Base-by-base conservation (phyloP, 2,113 vertebrate species). In the Gorsachius goisagi region DNA sequence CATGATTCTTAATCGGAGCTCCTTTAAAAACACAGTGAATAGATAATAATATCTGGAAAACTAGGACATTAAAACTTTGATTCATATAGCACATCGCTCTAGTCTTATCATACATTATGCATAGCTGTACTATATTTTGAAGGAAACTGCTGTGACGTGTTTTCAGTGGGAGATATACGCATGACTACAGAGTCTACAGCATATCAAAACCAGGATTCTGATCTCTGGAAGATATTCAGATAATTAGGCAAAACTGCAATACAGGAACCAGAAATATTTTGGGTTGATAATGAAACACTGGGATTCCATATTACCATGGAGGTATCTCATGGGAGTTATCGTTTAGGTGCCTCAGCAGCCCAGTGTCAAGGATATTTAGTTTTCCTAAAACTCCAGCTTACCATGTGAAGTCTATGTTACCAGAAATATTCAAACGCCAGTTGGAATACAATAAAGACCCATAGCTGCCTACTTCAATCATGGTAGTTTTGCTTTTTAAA, bases 21-120 rank as follows among this genome's bases (percentile, higher is more conserved):
- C 69, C 76, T 93, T 90, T 68, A 93, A 90, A 93, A 93, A 78
- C 69, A 68, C 32, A 76, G 55, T 66, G 92, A 92, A 95, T 82
- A 91, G 89, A 82, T 81, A 93, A 92, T 90, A 96, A 93, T 92
- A 96, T 81, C 84, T 84, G 67, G 60, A 96, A 95, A 97, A 95
- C 76, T 95, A 68, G 95, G 95, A 85, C 94, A 95, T 89, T 85
- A 85, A 95, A 94, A 93, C 92, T 97, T 91, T 90, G 92, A 95
- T 94, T 95, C 94, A 83, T 84, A 68, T 35, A 75, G 58, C 66
- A 84, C 73, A 66, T 90, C 19, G 45, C 79, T 78, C 83, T 49
- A 79, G 63, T 86, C 73, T 80, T 72, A 60, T 73, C 71, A 96
- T 95, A n/a, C 84, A 93, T 94, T 93, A 96, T 96, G 86, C 84